Percentiles rank a stretch among this genome's conserved stretches.
Conservation (phyloP, 1,140 invertebrate species). For the Tetranychus cinnabarinus region DNA sequence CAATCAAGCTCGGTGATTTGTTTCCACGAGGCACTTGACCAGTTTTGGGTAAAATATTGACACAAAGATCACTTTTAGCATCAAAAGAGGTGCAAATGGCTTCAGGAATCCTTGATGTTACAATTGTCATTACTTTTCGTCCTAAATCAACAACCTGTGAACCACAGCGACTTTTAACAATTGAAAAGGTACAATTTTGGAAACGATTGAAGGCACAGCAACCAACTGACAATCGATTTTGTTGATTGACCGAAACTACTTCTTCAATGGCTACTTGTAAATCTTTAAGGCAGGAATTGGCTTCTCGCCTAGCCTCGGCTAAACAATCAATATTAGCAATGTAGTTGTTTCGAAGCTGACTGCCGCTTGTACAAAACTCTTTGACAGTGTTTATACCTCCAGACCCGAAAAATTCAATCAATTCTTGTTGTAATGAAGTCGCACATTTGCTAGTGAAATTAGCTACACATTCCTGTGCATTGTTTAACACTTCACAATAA, state of each 20-base stretch:
- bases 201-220: slow-evolving; percentile 1
- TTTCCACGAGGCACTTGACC: background rate
- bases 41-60: background rate
- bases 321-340: background rate
- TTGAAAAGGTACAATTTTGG: background rate
- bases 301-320: background rate
- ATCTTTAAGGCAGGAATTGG: background rate
- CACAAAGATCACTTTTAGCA: background rate
- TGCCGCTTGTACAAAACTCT: background rate
- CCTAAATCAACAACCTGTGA: background rate
- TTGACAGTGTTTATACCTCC: background rate
- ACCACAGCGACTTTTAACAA: background rate
- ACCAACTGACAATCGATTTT: background rate
- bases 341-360: background rate
- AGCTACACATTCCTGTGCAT: background rate
- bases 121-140: background rate
- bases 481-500: background rate
- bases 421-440: background rate
- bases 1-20: background rate
- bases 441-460: background rate
- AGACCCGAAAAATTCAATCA: background rate
- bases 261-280: background rate
- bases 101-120: background rate
- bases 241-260: background rate
- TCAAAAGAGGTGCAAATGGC: background rate